Percentiles rank a stretch among this genome's conserved stretches.
phyloP scores from a whole-genome alignment of 2,888 invertebrate genomes.

The Nomada fabriciana region DNA sequence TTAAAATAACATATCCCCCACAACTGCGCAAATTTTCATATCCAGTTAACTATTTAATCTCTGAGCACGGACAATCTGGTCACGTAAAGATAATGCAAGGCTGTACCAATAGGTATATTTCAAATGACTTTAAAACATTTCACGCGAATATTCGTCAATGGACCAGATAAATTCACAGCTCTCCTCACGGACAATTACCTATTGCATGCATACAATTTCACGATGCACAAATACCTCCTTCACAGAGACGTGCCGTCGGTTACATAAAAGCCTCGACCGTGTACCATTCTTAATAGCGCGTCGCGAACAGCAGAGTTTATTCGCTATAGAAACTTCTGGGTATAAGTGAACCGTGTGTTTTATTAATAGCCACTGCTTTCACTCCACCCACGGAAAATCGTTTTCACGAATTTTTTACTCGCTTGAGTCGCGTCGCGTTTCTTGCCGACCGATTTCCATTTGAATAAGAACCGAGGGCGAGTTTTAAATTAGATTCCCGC shows the following conservation, averaged over 20 bases:
- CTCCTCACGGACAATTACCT: background rate
- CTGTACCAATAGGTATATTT: background rate
- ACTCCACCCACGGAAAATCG: constrained; percentile 37
- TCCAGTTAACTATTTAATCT: too few relatives aligned
- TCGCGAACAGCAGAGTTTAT: constrained; percentile 22
- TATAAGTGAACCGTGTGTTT: constrained; percentile 37
- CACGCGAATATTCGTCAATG: background rate
- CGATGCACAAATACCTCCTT: constrained; percentile 15
- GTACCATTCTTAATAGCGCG: constrained; percentile 5
- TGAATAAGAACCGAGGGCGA: constrained; percentile 5
- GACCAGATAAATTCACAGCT: too few relatives aligned
- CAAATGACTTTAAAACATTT: background rate
- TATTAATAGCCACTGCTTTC: constrained; percentile 44
- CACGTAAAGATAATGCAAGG: too few relatives aligned
- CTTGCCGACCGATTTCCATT: background rate
- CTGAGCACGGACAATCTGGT: too few relatives aligned
- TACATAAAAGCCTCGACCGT: constrained; percentile 12
- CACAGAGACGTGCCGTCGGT: constrained; percentile 10
- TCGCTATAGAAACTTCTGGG: constrained; percentile 26
- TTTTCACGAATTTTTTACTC: constrained; percentile 34
- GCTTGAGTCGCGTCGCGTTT: background rate
- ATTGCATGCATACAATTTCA: background rate
- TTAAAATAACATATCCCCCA: background rate
- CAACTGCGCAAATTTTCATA: too few relatives aligned
- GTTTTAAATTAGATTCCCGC: constrained; percentile 29